Evolutionary conservation across 2,888 invertebrate genomes (phyloP).

Genomic region (Thera britannica): DNA sequence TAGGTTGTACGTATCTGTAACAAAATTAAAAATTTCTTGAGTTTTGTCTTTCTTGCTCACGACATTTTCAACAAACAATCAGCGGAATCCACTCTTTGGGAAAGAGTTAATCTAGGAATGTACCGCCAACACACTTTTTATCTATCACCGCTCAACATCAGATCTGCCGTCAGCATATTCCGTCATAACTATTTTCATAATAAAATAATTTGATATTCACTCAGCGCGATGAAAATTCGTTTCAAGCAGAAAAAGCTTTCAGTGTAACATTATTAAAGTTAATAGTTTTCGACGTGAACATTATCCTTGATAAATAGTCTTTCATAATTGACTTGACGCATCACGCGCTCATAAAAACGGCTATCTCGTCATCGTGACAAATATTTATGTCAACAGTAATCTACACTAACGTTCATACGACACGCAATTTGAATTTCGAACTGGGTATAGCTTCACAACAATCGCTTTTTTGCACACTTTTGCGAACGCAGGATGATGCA

Average conservation of each 20-base stretch:
- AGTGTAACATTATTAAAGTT: neutral
- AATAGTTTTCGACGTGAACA: neutral
- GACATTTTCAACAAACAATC: too few species aligned
- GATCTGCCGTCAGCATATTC: too few species aligned
- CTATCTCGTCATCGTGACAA: conserved; percentile 1
- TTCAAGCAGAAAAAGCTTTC: neutral
- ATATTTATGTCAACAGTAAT: conserved; percentile 9
- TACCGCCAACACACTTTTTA: too few species aligned
- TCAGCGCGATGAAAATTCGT: too few species aligned
- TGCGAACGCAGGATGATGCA: too few species aligned
- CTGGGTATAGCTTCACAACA: neutral
- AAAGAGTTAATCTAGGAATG: too few species aligned
- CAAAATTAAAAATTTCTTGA: too few species aligned
- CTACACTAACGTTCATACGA: neutral
- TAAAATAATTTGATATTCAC: neutral
- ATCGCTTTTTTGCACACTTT: too few species aligned
- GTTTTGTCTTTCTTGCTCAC: too few species aligned
- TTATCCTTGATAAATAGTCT: neutral
- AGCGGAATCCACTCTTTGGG: too few species aligned
- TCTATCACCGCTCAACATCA: too few species aligned
- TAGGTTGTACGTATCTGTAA: too few species aligned
- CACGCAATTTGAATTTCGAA: conserved; percentile 1
- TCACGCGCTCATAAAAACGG: neutral
- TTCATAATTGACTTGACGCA: conserved; percentile 1
- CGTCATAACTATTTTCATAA: neutral